Evolutionary conservation across 2,113 vertebrate species (phyloP).

Genomic region (Rhombomys opimus): DNA sequence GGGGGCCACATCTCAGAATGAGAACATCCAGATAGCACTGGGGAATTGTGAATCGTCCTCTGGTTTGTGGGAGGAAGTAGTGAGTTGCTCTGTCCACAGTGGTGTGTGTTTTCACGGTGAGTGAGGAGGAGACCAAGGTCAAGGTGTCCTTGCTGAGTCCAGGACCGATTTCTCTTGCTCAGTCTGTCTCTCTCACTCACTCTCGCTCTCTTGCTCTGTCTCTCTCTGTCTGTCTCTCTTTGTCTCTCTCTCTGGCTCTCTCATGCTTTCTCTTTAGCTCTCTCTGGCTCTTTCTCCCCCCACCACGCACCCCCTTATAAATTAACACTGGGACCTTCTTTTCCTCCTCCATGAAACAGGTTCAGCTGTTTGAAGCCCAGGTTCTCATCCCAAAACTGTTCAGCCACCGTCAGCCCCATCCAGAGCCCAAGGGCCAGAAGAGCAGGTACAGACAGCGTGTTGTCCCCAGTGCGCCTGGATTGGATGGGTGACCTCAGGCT

Average conservation of each 20-base stretch:
- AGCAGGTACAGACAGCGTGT: not conserved
- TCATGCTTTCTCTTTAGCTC: rapidly evolving
- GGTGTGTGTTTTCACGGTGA: not conserved
- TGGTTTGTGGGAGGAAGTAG: rapidly evolving
- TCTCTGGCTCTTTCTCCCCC: no score
- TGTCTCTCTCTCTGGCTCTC: not conserved
- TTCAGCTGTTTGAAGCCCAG: not conserved
- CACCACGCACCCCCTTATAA: not conserved
- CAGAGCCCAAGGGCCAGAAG: not conserved
- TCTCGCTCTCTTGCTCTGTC: not conserved
- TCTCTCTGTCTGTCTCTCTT: no score
- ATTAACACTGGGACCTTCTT: not conserved
- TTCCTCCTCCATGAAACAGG: not conserved
- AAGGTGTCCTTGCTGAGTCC: not conserved
- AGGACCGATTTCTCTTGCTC: not conserved
- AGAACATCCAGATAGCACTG: not conserved
- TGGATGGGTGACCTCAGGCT: not conserved
- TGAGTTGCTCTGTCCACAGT: rapidly evolving
- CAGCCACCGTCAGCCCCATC: not conserved
- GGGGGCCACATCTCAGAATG: not conserved
- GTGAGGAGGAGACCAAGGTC: not conserved
- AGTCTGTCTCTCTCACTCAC: not conserved
- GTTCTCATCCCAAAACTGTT: not conserved
- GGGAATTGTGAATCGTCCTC: not conserved
- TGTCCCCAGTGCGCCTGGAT: not conserved